Evolutionary conservation across 2,113 vertebrate species (phyloP).

Genomic region (Lamprologus lemairii): DNA sequence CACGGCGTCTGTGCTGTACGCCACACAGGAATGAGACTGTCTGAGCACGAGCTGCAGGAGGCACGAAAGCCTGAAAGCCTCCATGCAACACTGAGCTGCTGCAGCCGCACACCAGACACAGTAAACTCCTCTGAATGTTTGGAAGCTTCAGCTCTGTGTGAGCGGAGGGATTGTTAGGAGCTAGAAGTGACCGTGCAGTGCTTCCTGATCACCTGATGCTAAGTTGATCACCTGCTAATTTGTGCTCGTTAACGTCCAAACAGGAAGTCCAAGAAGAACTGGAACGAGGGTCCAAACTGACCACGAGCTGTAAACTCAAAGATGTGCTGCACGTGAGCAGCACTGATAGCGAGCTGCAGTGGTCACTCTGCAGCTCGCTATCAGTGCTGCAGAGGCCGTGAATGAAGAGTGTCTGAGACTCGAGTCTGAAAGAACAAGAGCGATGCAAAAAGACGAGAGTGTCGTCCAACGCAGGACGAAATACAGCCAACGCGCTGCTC

Average conservation of each 20-base stretch:
- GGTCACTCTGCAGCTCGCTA: no score
- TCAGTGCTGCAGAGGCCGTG: not conserved
- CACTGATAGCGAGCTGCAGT: not conserved
- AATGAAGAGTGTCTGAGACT: not conserved
- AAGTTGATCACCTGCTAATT: not conserved
- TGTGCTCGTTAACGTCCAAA: not conserved
- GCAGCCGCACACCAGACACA: not conserved
- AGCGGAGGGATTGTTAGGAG: fast-evolving
- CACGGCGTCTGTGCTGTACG: not conserved
- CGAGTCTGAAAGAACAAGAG: not conserved
- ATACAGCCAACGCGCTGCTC: fast-evolving
- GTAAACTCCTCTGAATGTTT: not conserved
- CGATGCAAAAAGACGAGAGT: not conserved
- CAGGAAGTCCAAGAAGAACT: not conserved
- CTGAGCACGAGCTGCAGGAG: not conserved
- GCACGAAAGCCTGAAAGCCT: not conserved
- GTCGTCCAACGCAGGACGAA: not conserved
- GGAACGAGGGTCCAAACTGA: not conserved
- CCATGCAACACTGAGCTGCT: not conserved
- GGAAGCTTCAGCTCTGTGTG: not conserved
- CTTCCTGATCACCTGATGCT: not conserved
- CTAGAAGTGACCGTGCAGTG: not conserved
- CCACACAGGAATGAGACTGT: not conserved
- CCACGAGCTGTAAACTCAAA: not conserved
- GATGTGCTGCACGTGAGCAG: not conserved